Conservation (phyloP, 2,113 vertebrate genomes). For the Callopanchax toddi region DNA sequence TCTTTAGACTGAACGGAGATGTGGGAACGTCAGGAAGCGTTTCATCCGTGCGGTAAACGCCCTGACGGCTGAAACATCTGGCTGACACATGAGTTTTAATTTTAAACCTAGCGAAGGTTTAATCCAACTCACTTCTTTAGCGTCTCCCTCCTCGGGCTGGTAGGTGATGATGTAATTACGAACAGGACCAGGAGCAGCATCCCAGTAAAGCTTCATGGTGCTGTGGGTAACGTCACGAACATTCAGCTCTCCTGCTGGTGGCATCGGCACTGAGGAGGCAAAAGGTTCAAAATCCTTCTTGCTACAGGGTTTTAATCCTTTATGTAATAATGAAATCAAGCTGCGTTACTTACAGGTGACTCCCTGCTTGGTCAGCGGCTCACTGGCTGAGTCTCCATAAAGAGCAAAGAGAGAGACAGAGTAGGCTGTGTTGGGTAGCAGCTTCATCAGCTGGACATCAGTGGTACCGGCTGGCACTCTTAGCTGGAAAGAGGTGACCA, state of each 20-base stretch:
- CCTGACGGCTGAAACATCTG: not conserved
- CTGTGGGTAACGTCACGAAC: slow-evolving; percentile 93
- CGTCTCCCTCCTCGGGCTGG: slow-evolving; percentile 82
- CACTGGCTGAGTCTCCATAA: slow-evolving; percentile 84
- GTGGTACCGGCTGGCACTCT: slow-evolving; percentile 83
- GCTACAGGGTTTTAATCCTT: not conserved
- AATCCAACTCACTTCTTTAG: slow-evolving; percentile 86
- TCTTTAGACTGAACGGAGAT: not conserved
- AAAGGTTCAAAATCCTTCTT: not conserved
- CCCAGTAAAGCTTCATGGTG: slow-evolving; percentile 88
- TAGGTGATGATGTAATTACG: slow-evolving; percentile 90
- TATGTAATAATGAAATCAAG: not conserved
- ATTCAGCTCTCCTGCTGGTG: slow-evolving; percentile 82
- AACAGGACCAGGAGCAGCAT: slow-evolving; percentile 87
- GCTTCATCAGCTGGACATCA: slow-evolving; percentile 85
- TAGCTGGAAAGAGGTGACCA: slow-evolving; percentile 75
- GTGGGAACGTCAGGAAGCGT: not conserved
- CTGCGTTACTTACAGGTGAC: slow-evolving; percentile 86
- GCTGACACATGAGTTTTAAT: not conserved
- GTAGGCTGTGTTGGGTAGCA: slow-evolving; percentile 91
- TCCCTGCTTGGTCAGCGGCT: slow-evolving; percentile 87
- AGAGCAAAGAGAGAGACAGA: slow-evolving; percentile 84
- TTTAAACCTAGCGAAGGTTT: slow-evolving; percentile 1
- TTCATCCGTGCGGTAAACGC: not conserved
- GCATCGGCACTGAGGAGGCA: slow-evolving; percentile 84